Evolutionary conservation across 2,888 invertebrate species (phyloP).

Genomic region (Hypselothyrea guttata): DNA sequence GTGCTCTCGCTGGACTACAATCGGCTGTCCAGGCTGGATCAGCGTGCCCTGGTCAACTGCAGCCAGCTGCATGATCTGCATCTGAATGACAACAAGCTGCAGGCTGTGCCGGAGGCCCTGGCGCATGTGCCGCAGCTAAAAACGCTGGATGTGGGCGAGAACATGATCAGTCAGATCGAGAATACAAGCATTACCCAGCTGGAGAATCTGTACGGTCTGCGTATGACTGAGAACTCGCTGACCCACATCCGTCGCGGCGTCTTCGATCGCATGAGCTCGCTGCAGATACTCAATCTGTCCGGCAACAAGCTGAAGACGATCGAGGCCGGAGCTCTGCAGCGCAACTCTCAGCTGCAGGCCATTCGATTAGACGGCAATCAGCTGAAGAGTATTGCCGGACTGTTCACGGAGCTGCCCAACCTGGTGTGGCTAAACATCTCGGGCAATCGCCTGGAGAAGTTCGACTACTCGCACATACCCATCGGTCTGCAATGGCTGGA

Average conservation of each 20-base stretch:
- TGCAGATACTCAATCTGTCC: constrained; percentile 94
- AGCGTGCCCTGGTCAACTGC: constrained; percentile 93
- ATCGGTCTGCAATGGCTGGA: constrained; percentile 93
- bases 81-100: constrained; percentile 92
- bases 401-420: constrained; percentile 92
- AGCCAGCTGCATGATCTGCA: constrained; percentile 94
- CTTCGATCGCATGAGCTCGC: constrained; percentile 89
- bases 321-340: constrained; percentile 91
- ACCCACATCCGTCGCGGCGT: constrained; percentile 90
- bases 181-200: constrained; percentile 92
- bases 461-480: constrained; percentile 94
- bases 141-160: constrained; percentile 95
- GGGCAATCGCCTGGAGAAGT: constrained; percentile 94
- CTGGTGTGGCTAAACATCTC: constrained; percentile 95
- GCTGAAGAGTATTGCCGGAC: constrained; percentile 90
- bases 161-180: constrained; percentile 91
- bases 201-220: constrained; percentile 92
- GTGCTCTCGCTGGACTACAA: constrained; percentile 93
- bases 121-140: constrained; percentile 92
- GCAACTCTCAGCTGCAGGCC: constrained; percentile 91
- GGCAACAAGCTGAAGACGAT: constrained; percentile 91
- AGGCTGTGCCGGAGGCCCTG: constrained; percentile 90
- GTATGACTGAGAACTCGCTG: constrained; percentile 94
- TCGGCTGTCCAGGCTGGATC: constrained; percentile 90
- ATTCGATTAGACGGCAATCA: constrained; percentile 93